These are phyloP conservation scores for Ictidomys tridecemlineatus DNA, from an alignment of 2,113 vertebrate genomes.

Conservation along the genomic window DNA sequence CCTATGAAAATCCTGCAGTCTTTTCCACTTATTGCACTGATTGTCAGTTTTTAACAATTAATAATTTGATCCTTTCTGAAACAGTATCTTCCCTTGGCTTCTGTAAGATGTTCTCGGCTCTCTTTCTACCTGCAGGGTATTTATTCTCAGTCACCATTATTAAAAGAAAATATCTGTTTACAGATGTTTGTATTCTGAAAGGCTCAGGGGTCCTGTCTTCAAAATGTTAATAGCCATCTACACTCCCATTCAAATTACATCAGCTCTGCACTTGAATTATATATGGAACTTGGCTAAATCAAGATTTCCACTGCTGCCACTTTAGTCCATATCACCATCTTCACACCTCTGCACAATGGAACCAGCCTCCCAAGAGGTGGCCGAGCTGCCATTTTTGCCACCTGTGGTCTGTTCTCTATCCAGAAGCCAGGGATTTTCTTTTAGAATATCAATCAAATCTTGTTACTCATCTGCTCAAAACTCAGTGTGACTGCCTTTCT, in stretches of 20 bases:
- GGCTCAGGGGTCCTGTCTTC: neutral
- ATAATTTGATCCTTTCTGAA: neutral
- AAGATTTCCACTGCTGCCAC: neutral
- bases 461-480: neutral
- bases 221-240: neutral
- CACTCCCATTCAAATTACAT: neutral
- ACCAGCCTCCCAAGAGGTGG: neutral
- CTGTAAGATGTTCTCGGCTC: neutral
- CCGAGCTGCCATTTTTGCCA: neutral
- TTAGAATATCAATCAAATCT: neutral
- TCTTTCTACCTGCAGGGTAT: neutral
- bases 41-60: neutral
- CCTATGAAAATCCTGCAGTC: neutral
- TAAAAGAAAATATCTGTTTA: neutral
- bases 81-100: neutral
- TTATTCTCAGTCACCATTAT: neutral
- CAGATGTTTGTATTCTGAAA: neutral
- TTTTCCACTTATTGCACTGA: neutral
- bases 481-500: neutral
- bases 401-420: neutral
- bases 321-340: neutral
- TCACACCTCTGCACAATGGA: neutral
- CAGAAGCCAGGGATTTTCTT: neutral
- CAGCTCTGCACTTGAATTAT: neutral
- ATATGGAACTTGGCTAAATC: neutral